A percentile compares a stretch with the other conserved stretches of the same genome.
phyloP scores from a whole-genome alignment of 2,888 invertebrate species.

The Camponotus fellah region DNA sequence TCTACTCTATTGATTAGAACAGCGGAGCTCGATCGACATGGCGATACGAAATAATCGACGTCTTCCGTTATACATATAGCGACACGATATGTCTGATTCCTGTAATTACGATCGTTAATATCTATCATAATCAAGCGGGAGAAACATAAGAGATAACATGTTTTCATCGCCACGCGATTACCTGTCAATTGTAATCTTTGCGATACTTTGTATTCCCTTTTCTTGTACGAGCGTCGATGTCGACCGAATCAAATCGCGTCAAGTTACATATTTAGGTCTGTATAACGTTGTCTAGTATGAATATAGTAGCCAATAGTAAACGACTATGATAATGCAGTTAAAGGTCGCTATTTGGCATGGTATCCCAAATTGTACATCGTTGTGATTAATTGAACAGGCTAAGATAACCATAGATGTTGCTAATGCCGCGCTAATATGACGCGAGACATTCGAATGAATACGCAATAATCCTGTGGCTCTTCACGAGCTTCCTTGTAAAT shows the following conservation, averaged over 20 bases:
- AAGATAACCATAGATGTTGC: slow-evolving; percentile 42
- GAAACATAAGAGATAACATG: slow-evolving; percentile 18
- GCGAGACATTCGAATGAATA: slow-evolving; percentile 51
- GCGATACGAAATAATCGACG: slow-evolving; percentile 68
- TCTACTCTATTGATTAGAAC: slow-evolving; percentile 77
- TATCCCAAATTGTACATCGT: slow-evolving; percentile 42
- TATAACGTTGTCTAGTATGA: slow-evolving; percentile 32
- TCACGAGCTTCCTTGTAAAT: slow-evolving; percentile 44
- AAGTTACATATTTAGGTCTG: slow-evolving; percentile 33
- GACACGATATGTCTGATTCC: not conserved
- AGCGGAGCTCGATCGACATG: slow-evolving; percentile 66
- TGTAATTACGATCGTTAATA: slow-evolving; percentile 48
- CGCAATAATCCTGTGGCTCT: slow-evolving; percentile 43
- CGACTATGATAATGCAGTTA: slow-evolving; percentile 48
- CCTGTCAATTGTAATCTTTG: slow-evolving; percentile 25
- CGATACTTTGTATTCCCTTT: slow-evolving; percentile 14
- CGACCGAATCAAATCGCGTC: slow-evolving; percentile 37
- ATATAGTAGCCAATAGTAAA: slow-evolving; percentile 52
- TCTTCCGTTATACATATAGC: slow-evolving; percentile 56
- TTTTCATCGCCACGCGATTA: slow-evolving; percentile 39
- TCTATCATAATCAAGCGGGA: not conserved
- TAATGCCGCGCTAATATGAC: slow-evolving; percentile 34
- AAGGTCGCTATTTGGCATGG: slow-evolving; percentile 42
- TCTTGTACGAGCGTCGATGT: slow-evolving; percentile 7
- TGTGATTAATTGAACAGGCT: slow-evolving; percentile 35